A percentile compares a stretch with the other conserved stretches of the same genome.
These are phyloP conservation scores for Parnassius glacialis DNA, from an alignment of 2,888 invertebrate species.

Conservation along the genomic window DNA sequence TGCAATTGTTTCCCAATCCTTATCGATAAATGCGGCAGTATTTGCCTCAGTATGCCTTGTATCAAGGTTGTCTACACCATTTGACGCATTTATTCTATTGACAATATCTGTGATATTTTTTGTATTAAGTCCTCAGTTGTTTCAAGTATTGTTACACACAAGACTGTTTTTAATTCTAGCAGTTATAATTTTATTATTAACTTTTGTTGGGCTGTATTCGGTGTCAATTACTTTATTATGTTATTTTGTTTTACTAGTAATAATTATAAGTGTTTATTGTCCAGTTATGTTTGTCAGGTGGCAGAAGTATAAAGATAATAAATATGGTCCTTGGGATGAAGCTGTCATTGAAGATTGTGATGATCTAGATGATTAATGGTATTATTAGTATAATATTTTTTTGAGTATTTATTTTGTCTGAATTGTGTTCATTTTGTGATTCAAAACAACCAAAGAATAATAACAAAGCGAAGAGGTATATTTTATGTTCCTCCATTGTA, in stretches of 20 bases:
- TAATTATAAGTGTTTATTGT: slow-evolving; percentile 86
- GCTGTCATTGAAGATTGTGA: slow-evolving; percentile 87
- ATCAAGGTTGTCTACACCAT: slow-evolving; percentile 91
- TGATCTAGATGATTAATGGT: slow-evolving; percentile 66
- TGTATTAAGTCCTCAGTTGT: slow-evolving; percentile 91
- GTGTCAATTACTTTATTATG: slow-evolving; percentile 81
- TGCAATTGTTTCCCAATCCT: slow-evolving; percentile 93
- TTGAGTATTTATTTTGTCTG: too few relatives aligned
- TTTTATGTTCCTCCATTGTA: too few relatives aligned
- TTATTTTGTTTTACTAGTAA: slow-evolving; percentile 81
- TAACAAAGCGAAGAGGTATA: too few relatives aligned
- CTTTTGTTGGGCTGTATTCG: slow-evolving; percentile 74
- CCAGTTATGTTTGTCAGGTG: slow-evolving; percentile 88
- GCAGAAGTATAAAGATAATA: slow-evolving; percentile 92
- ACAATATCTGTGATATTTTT: slow-evolving; percentile 94
- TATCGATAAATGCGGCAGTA: slow-evolving; percentile 96
- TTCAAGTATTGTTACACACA: slow-evolving; percentile 82
- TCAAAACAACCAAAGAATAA: too few relatives aligned
- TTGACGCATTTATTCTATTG: slow-evolving; percentile 94
- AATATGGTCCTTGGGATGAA: slow-evolving; percentile 99
- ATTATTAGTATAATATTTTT: neutral
- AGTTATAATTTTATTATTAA: slow-evolving; percentile 71
- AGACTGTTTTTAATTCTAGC: slow-evolving; percentile 77
- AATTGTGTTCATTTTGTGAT: too few relatives aligned
- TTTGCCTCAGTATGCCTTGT: slow-evolving; percentile 97